These are phyloP conservation scores for Elanoides forficatus DNA, from an alignment of 2,113 vertebrate species.

Conservation along the genomic window DNA sequence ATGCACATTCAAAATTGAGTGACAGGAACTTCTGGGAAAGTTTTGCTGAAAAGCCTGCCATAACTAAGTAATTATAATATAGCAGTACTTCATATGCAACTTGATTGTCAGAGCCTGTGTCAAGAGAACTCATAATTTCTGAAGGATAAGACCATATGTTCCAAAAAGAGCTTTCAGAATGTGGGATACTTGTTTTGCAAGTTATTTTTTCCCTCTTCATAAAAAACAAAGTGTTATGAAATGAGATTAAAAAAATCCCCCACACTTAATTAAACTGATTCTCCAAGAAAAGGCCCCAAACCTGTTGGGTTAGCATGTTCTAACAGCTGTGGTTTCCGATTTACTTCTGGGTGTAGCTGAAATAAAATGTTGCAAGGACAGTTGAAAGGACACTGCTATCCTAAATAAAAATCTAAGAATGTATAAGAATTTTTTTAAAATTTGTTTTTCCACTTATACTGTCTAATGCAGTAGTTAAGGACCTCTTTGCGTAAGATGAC, in stretches of 20 bases:
- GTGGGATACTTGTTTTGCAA: slow-evolving; percentile 53
- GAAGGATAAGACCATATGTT: slow-evolving; percentile 65
- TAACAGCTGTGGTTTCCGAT: neutral
- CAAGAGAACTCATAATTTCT: slow-evolving; percentile 60
- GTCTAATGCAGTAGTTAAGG: neutral
- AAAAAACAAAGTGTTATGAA: slow-evolving; percentile 10
- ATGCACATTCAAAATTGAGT: slow-evolving; percentile 51
- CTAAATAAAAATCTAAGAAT: neutral
- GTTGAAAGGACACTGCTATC: neutral
- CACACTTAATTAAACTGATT: slow-evolving; percentile 8
- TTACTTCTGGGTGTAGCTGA: neutral
- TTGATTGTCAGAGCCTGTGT: slow-evolving; percentile 65
- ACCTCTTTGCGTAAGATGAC: neutral
- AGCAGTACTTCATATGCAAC: slow-evolving; percentile 62
- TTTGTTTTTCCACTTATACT: neutral
- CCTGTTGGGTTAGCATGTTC: neutral
- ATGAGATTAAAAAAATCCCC: neutral
- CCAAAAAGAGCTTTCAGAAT: slow-evolving; percentile 56
- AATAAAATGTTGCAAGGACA: neutral
- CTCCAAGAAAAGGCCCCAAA: neutral
- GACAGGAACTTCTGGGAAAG: slow-evolving; percentile 66
- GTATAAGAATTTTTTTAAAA: neutral
- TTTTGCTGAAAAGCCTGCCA: slow-evolving; percentile 59
- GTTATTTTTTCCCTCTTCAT: neutral
- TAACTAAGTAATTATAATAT: slow-evolving; percentile 57